Percentiles rank a stretch among this genome's conserved stretches.
Evolutionary conservation across 2,113 vertebrate genomes (phyloP).

Genomic region (Pseudonaja textilis): DNA sequence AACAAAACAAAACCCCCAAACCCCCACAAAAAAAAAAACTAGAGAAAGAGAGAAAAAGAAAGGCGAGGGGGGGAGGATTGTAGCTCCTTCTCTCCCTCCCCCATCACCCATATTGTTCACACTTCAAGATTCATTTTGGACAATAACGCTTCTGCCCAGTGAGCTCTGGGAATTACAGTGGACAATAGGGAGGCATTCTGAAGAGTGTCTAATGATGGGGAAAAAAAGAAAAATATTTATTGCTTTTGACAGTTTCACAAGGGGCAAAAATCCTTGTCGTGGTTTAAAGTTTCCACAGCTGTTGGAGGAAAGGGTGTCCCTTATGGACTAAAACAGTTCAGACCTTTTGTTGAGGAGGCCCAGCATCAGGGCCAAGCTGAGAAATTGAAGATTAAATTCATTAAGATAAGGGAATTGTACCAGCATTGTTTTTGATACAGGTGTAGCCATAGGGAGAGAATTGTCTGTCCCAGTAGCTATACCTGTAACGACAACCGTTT

Average conservation of each 20-base stretch:
- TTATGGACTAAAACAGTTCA: constrained; percentile 71
- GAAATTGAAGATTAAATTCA: constrained; percentile 84
- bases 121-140: constrained; percentile 87
- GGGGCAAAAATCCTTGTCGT: constrained; percentile 81
- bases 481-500: background rate
- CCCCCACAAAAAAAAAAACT: background rate
- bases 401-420: constrained; percentile 79
- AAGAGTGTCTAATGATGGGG: constrained; percentile 86
- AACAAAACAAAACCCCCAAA: background rate
- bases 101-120: constrained; percentile 76
- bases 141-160: constrained; percentile 78
- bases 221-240: constrained; percentile 89
- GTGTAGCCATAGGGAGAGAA: constrained; percentile 63
- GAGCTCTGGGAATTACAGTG: constrained; percentile 87
- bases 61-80: constrained; percentile 43
- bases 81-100: constrained; percentile 61
- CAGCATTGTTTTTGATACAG: constrained; percentile 76
- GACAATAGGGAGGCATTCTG: constrained; percentile 84
- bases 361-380: constrained; percentile 75
- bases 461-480: background rate
- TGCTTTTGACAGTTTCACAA: constrained; percentile 88
- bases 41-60: background rate
- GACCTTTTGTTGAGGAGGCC: constrained; percentile 74
- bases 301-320: constrained; percentile 73
- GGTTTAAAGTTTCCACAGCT: constrained; percentile 80